A percentile compares a stretch with the other conserved stretches of the same genome.
Conservation (phyloP, 2,797 vertebrate species). For the Anguilla pacifica region DNA sequence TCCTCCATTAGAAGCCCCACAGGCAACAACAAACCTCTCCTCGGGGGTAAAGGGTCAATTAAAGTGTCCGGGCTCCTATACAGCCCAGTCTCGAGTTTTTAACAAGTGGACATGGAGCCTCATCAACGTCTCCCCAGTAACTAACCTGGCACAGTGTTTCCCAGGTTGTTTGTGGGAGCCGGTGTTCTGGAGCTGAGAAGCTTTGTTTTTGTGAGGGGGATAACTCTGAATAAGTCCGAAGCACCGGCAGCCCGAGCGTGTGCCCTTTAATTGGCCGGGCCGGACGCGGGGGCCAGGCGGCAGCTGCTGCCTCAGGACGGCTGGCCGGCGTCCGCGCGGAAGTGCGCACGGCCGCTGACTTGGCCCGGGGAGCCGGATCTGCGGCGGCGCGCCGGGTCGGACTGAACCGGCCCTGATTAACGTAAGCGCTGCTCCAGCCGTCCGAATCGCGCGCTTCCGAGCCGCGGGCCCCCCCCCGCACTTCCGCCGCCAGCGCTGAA, state of each 20-base stretch:
- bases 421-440: not conserved
- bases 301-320: not conserved
- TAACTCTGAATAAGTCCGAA: conserved; percentile 35
- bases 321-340: conserved; percentile 40
- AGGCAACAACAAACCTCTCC: conserved; percentile 64
- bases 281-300: not conserved
- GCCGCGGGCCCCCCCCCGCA: not conserved
- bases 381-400: conserved; percentile 17
- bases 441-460: not conserved
- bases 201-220: no score
- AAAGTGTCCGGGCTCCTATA: conserved; percentile 54
- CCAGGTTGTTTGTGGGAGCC: conserved; percentile 59
- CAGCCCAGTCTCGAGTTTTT: conserved; percentile 69
- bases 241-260: conserved; percentile 32
- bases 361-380: conserved; percentile 9
- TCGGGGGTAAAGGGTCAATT: conserved; percentile 64
- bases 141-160: conserved; percentile 51
- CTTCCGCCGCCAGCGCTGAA: not conserved
- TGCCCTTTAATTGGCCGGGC: conserved; percentile 36
- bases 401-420: not conserved
- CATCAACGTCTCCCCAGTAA: conserved; percentile 51
- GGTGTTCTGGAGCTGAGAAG: conserved; percentile 33
- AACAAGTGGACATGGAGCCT: conserved; percentile 66
- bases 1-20: conserved; percentile 53
- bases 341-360: conserved; percentile 24